Evolutionary conservation across 1,140 invertebrate species (phyloP).

Genomic region (Camponotus floridanus): DNA sequence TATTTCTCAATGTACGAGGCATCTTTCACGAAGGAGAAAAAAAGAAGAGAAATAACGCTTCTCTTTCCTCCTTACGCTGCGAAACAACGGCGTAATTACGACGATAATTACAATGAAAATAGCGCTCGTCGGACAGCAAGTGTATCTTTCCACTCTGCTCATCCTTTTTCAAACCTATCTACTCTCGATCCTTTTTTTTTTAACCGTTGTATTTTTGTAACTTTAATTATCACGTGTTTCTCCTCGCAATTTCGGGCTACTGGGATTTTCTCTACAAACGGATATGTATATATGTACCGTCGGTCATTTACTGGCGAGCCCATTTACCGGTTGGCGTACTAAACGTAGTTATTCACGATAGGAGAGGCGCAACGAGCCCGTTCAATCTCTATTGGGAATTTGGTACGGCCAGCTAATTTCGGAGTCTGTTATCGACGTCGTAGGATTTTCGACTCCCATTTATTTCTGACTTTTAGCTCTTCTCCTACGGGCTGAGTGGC

Average conservation of each 20-base stretch:
- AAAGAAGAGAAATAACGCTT: neutral
- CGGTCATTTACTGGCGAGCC: constrained; percentile 65
- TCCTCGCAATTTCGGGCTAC: constrained; percentile 69
- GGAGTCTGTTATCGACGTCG: constrained; percentile 76
- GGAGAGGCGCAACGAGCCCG: constrained; percentile 73
- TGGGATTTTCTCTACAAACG: constrained; percentile 67
- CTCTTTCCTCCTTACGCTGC: constrained; percentile 9
- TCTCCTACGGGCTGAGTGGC: neutral
- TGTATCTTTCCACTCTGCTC: constrained; percentile 27
- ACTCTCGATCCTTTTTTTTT: neutral
- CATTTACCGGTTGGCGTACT: constrained; percentile 73
- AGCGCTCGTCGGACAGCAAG: constrained; percentile 22
- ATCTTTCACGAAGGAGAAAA: neutral
- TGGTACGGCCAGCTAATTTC: constrained; percentile 75
- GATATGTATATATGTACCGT: constrained; percentile 27
- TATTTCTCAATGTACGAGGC: constrained; percentile 31
- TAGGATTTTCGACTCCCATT: constrained; percentile 75
- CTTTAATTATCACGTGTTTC: constrained; percentile 76
- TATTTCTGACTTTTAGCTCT: constrained; percentile 67
- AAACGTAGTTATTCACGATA: constrained; percentile 78
- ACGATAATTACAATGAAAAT: constrained; percentile 71
- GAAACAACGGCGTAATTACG: constrained; percentile 67
- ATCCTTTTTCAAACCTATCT: neutral
- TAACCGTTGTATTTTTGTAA: constrained; percentile 71
- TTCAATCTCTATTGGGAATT: constrained; percentile 77